Base-by-base conservation (phyloP, 2,113 vertebrate species). In the Xenus cinereus region DNA sequence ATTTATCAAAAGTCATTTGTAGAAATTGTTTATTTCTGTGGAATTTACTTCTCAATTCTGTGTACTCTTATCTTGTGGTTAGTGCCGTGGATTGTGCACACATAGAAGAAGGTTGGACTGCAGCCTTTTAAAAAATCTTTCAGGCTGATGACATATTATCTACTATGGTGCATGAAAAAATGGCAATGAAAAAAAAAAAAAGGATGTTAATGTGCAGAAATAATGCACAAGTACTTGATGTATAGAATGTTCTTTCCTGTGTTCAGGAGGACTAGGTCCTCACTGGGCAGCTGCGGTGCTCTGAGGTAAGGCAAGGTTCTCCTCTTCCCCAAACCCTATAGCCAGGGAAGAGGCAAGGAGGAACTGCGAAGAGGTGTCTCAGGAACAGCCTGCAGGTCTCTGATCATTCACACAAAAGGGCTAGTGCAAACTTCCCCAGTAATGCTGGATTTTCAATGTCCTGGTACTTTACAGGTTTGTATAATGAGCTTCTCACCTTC, bases 241-340 rank as follows among this genome's bases (percentile, higher is more conserved):
- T 4, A 21, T 77, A 18, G 22, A 67, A 53, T 14, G 7, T 21
- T 77, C 45, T 33, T 57, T 63, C 19, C 32, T 46, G 12, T 28
- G 46, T 27, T 53, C 27, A 53, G 51, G 27, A 53, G 51, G 32
- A 43, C 12, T n/a, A 28, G 9, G 21, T 68, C 12, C 1, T 78
- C 17, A 9, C 12, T 3, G 1, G 33, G 20, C 14, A 69, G 6
- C 5, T 88, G 43, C 1, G 1, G 37, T 26, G 12, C 37, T 71
- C n/a, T 56, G n/a, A 91, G 17, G 8, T 23, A 54, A 66, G 28
- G 10, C 45, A 75, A 71, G 56, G 50, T 28, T 35, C 24, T 59
- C 32, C 8, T 13, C 6, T 77, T 62, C 28, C 53, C 20, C 68
- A 77, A 64, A 54, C 3, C 10, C 4, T 9, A 22, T 2, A 80